Percentiles rank a stretch among this genome's conserved stretches.
Conservation (phyloP, 2,113 vertebrate genomes). For the Tyto alba region DNA sequence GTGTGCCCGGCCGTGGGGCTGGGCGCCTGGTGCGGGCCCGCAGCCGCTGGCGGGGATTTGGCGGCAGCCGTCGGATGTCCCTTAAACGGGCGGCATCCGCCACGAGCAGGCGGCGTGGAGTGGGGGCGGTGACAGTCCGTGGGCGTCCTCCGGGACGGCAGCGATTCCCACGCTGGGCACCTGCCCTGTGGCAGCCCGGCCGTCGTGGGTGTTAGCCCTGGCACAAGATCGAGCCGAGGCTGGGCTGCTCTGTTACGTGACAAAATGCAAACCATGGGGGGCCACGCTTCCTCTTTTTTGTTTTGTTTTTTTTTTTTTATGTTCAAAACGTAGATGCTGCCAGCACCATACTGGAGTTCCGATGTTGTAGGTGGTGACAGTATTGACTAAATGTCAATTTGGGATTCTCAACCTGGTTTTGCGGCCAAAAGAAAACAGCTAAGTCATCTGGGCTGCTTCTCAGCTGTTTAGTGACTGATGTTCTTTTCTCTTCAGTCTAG, state of each 20-base stretch:
- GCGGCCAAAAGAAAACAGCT: neutral
- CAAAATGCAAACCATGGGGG: rapidly evolving
- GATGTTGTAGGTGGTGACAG: neutral
- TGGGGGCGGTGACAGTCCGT: rapidly evolving
- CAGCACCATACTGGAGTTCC: rapidly evolving
- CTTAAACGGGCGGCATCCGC: no score
- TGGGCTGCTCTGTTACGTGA: neutral
- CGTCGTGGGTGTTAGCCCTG: rapidly evolving
- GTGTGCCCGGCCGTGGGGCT: neutral
- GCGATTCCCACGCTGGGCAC: neutral
- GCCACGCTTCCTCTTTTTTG: neutral
- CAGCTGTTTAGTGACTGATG: no score
- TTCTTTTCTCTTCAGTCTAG: neutral
- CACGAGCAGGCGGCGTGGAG: no score
- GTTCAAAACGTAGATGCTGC: neutral
- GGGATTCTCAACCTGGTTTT: neutral
- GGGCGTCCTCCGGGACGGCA: neutral
- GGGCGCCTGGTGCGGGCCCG: neutral
- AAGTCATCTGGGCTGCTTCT: neutral
- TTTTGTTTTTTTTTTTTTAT: neutral
- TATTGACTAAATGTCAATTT: rapidly evolving
- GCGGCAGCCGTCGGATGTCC: neutral
- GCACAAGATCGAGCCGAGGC: rapidly evolving
- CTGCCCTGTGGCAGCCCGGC: neutral
- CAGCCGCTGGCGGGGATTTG: no score